These are phyloP conservation scores for Polyergus mexicanus DNA, from an alignment of 1,140 invertebrate species.

Conservation along the genomic window DNA sequence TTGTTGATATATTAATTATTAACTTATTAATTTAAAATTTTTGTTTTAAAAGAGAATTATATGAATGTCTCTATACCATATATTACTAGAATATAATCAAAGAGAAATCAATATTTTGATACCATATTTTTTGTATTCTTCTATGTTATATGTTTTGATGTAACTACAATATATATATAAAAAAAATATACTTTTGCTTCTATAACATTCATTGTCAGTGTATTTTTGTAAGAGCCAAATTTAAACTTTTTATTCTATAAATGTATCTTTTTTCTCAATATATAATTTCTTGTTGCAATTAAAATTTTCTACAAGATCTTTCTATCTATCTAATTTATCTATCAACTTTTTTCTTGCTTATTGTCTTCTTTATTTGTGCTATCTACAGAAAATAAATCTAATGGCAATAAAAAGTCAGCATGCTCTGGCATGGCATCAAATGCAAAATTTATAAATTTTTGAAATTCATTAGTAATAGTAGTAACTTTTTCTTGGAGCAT, in stretches of 20 bases:
- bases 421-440: conserved; percentile 83
- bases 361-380: neutral
- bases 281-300: neutral
- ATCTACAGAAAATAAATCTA: conserved; percentile 16
- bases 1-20: conserved; percentile 64
- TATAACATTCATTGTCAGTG: neutral
- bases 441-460: conserved; percentile 86
- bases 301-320: neutral
- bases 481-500: conserved; percentile 77
- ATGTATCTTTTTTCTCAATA: neutral
- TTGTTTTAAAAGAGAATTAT: neutral
- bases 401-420: conserved; percentile 83
- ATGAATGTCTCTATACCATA: neutral
- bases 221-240: neutral
- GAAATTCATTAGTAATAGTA: conserved; percentile 83
- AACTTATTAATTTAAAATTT: neutral
- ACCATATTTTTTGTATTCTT: conserved; percentile 7
- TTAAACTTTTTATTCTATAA: neutral
- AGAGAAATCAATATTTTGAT: neutral
- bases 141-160: neutral
- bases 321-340: neutral
- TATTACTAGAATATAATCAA: neutral
- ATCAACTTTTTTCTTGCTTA: neutral
- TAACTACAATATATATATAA: neutral
- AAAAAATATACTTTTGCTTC: neutral